Evolutionary conservation across 2,113 vertebrate species (phyloP).

Genomic region (Polypterus bichir): DNA sequence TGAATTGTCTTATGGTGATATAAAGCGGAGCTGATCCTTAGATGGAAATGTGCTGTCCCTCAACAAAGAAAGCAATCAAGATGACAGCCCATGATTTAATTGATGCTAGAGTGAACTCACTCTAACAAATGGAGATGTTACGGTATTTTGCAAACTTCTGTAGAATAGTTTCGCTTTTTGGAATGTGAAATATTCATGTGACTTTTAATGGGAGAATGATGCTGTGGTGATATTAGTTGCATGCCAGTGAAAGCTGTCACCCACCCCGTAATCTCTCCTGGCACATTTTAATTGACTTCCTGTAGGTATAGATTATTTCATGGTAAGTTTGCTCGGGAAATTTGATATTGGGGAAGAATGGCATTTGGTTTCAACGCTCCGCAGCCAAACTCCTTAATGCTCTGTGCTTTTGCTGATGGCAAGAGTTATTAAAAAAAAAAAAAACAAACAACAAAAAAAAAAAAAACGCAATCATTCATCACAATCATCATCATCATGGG

Average conservation of each 20-base stretch:
- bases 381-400: background rate
- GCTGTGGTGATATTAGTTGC: conserved; percentile 52
- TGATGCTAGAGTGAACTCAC: conserved; percentile 74
- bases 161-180: conserved; percentile 61
- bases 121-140: conserved; percentile 84
- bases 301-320: conserved; percentile 82
- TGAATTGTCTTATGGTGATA: conserved; percentile 89
- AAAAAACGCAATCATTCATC: conserved; percentile 46
- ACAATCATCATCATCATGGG: conserved; percentile 45
- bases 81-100: conserved; percentile 85
- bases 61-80: conserved; percentile 81
- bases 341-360: conserved; percentile 42
- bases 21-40: conserved; percentile 77
- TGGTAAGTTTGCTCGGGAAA: conserved; percentile 61
- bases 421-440: conserved; percentile 15
- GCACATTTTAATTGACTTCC: conserved; percentile 89
- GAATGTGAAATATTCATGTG: conserved; percentile 75
- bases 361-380: conserved; percentile 30
- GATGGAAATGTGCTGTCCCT: conserved; percentile 85
- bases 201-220: conserved; percentile 58
- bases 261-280: conserved; percentile 80
- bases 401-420: background rate
- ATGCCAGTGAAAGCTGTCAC: conserved; percentile 65
- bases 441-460: conserved; percentile 35
- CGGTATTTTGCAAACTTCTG: conserved; percentile 86